Evolutionary conservation across 2,113 vertebrate genomes (phyloP).

Genomic region (Budorcas taxicolor): DNA sequence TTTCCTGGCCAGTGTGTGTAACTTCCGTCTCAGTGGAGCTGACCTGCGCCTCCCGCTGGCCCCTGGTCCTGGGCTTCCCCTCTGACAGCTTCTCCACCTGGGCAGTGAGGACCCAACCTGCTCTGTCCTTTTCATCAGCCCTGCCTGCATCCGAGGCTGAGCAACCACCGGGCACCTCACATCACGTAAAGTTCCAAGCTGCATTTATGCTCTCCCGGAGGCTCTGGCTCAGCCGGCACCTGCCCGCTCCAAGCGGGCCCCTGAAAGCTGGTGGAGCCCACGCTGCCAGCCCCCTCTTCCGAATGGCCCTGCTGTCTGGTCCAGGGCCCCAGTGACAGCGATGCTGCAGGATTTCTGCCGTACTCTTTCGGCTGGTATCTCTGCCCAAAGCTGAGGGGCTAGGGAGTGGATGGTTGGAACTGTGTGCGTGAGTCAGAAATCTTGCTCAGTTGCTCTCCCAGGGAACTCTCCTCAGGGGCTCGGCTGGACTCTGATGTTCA

Average conservation of each 20-base stretch:
- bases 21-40: not conserved
- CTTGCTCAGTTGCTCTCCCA: fast-evolving
- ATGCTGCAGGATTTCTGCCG: not conserved
- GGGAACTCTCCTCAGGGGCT: not conserved
- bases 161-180: fast-evolving
- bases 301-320: not conserved
- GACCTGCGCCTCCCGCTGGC: fast-evolving
- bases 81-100: not conserved
- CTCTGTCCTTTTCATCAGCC: no score
- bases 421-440: not conserved
- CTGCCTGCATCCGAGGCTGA: not conserved
- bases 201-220: not conserved
- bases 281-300: fast-evolving
- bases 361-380: not conserved
- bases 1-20: fast-evolving
- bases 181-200: not conserved
- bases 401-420: not conserved
- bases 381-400: not conserved
- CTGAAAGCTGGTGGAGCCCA: not conserved
- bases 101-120: no score
- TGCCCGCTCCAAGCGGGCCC: not conserved
- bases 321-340: not conserved
- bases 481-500: not conserved
- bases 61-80: no score
- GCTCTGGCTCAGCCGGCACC: not conserved